phyloP scores from a whole-genome alignment of 2,113 vertebrate species.

The Phaethon lepturus region DNA sequence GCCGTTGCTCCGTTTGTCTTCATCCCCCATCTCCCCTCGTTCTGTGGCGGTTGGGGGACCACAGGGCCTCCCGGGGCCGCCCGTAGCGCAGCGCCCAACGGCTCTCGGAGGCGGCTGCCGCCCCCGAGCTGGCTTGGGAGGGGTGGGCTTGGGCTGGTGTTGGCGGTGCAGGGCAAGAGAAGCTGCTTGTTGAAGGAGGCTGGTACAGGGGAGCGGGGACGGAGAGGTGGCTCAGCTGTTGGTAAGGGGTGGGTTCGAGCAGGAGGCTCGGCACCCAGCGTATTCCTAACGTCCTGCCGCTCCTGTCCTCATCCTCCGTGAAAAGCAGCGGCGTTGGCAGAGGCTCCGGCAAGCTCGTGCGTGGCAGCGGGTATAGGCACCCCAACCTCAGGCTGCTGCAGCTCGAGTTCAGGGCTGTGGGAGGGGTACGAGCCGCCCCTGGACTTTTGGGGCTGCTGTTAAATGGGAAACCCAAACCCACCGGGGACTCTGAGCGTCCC shows the following conservation, averaged over 20 bases:
- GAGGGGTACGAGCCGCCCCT: too few species aligned
- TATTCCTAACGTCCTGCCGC: not conserved
- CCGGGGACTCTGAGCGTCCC: accelerated
- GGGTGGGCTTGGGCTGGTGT: not conserved
- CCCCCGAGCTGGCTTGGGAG: not conserved
- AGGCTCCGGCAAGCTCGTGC: not conserved
- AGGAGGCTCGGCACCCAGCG: too few species aligned
- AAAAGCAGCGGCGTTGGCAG: too few species aligned
- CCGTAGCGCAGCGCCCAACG: not conserved
- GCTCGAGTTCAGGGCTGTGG: accelerated
- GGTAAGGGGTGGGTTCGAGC: not conserved
- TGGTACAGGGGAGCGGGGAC: not conserved
- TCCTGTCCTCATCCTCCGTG: not conserved
- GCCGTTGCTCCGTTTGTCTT: not conserved
- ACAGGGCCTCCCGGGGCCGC: too few species aligned
- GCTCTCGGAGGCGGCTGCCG: not conserved
- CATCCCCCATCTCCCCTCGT: not conserved
- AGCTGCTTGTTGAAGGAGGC: not conserved
- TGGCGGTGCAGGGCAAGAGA: not conserved
- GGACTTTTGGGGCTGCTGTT: not conserved
- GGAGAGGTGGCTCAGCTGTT: not conserved
- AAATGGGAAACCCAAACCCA: not conserved
- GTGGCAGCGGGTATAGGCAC: accelerated
- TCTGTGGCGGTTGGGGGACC: too few species aligned
- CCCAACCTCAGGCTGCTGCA: accelerated